phyloP scores from a whole-genome alignment of 2,797 vertebrate genomes.

The Cyprinella venusta region DNA sequence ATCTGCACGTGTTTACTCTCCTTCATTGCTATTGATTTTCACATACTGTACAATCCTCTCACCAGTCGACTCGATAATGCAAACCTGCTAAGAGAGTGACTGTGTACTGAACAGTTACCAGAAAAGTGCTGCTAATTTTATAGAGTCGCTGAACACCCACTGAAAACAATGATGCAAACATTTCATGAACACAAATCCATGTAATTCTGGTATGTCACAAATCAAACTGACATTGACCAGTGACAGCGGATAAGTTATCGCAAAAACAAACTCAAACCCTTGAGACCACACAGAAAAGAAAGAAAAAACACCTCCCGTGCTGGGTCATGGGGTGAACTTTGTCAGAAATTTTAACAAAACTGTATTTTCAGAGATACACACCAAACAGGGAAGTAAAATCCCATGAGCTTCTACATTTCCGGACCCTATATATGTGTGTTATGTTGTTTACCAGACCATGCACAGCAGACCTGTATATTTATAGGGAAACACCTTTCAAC shows the following conservation, averaged over 20 bases:
- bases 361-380: conserved; percentile 25
- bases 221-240: conserved; percentile 22
- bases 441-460: conserved; percentile 72
- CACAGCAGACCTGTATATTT: conserved; percentile 73
- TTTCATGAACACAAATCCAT: conserved; percentile 23
- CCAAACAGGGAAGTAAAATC: conserved; percentile 74
- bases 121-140: conserved; percentile 45
- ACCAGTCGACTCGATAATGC: conserved; percentile 67
- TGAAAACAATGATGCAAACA: conserved; percentile 51
- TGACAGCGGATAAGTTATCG: conserved; percentile 20
- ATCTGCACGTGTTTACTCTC: conserved; percentile 69
- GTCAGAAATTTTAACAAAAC: conserved; percentile 23
- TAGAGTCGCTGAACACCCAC: conserved; percentile 20
- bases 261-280: conserved; percentile 30
- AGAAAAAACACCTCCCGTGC: not conserved
- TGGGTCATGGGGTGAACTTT: conserved; percentile 6
- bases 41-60: conserved; percentile 68
- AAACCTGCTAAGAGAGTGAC: conserved; percentile 65
- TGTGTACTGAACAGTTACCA: conserved; percentile 29
- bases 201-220: conserved; percentile 27
- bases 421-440: conserved; percentile 65
- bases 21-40: conserved; percentile 76
- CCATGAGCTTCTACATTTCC: conserved; percentile 44
- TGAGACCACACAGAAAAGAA: not conserved
- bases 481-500: conserved; percentile 79